Base-by-base conservation (phyloP, 2,113 vertebrate genomes). In the pig (Sus scrofa) region DNA sequence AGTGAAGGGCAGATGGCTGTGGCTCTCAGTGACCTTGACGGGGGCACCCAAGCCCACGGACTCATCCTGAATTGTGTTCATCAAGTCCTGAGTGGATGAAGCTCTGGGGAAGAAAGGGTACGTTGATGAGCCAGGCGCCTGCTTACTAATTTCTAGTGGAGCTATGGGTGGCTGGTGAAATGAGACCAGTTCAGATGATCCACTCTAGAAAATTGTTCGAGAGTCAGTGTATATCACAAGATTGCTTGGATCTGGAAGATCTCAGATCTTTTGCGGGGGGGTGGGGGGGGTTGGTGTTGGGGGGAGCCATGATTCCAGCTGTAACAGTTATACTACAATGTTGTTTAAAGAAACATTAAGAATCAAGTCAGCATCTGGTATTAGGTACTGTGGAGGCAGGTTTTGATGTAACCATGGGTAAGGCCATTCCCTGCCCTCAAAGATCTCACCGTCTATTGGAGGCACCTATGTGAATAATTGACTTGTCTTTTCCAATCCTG, bases 1-100 rank as follows among this genome's bases (percentile, higher is more conserved):
- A 77, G 96, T 1, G 84, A 89, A 70, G 96, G 96, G 96, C 97
- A 98, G 97, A 98, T 97, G 97, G 95, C 44, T 32, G 87, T 24
- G 14, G 73, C 74, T 84, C 91, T 82, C 30, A 0, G 0, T 75
- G 96, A 97, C 96, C 94, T 97, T 96, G 93, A 34, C 5, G 34
- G 83, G 60, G 85, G 52, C 91, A 56, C 52, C 70, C 39, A 63
- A 22, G 50, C 54, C 78, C 54, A 71, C 7, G 3, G 84, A 54
- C 37, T 63, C n/a, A 56, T 16, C 30, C 93, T 20, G 71, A 58
- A 75, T 63, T 30, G 16, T 34, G 18, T 24, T 19, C 52, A 79
- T 24, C 9, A 20, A 52, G 56, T 54, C 50, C 52, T 26, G 77
- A 70, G 44, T 14, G 27, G 70, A 91, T 34, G 13, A 86, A 88